These are phyloP conservation scores for Strongylocentrotus purpuratus DNA, from an alignment of 35 echinoderm and acorn worm species.

Conservation along the genomic window DNA sequence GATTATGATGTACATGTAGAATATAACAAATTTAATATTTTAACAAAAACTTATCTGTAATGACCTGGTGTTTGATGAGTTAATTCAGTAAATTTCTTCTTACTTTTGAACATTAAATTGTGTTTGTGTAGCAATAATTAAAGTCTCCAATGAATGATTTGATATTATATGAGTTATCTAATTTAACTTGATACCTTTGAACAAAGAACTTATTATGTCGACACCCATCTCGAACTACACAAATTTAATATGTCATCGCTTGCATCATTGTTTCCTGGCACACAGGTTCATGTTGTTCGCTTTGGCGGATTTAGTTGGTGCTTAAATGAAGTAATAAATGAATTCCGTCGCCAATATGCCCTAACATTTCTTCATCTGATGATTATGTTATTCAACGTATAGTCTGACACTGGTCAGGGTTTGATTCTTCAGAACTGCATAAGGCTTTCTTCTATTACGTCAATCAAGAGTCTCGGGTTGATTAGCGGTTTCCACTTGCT, in stretches of 20 bases:
- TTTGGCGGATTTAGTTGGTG: not conserved
- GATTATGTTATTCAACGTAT: not conserved
- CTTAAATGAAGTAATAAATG: not conserved
- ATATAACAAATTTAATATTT: too few species aligned
- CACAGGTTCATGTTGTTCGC: not conserved
- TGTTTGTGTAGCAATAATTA: too few species aligned
- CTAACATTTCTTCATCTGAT: not conserved
- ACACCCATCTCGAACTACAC: not conserved
- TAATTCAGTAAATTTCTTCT: too few species aligned
- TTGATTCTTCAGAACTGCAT: not conserved
- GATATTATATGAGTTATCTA: too few species aligned
- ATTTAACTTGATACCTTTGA: not conserved
- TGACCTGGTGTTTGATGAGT: too few species aligned
- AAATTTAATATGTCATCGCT: not conserved
- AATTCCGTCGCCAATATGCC: not conserved
- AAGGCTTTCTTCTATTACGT: not conserved
- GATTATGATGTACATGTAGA: too few species aligned
- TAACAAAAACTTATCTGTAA: too few species aligned
- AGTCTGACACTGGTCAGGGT: not conserved
- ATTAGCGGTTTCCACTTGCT: not conserved
- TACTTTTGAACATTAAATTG: too few species aligned
- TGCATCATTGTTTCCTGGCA: not conserved
- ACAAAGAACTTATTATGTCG: not conserved
- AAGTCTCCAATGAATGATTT: too few species aligned
- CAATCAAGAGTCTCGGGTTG: not conserved